Conservation (phyloP, 2,888 invertebrate species). For the Melikaiella ostensackeni region DNA sequence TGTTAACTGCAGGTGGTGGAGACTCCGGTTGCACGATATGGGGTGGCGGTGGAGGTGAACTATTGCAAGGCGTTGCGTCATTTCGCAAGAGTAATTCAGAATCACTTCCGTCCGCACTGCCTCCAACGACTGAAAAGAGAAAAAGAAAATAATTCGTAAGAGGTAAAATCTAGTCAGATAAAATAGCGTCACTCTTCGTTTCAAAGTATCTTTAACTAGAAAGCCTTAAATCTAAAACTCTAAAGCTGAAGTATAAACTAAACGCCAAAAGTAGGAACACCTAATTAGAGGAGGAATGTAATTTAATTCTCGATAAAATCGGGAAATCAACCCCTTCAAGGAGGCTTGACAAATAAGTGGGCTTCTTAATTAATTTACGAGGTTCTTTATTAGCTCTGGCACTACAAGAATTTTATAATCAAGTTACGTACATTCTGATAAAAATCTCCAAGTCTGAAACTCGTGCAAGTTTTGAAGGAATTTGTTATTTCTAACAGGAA, state of each 20-base stretch:
- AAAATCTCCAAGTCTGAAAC: neutral
- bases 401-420: slow-evolving; percentile 2
- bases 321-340: neutral
- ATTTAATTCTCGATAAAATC: neutral
- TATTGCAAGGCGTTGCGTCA: slow-evolving; percentile 68
- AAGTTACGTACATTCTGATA: slow-evolving; percentile 3
- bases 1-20: slow-evolving; percentile 59
- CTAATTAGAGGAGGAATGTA: neutral
- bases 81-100: slow-evolving; percentile 71
- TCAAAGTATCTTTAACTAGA: neutral
- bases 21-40: slow-evolving; percentile 62
- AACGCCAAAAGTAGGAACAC: neutral
- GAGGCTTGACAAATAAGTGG: slow-evolving; percentile 7
- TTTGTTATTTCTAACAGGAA: neutral
- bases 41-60: slow-evolving; percentile 64
- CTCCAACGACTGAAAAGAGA: slow-evolving; percentile 69
- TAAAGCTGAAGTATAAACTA: neutral
- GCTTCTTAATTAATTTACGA: slow-evolving; percentile 9
- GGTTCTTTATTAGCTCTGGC: neutral
- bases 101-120: slow-evolving; percentile 73
- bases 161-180: neutral
- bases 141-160: neutral
- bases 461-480: neutral
- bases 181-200: neutral
- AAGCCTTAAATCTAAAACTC: neutral